Evolutionary conservation across 2,797 vertebrate genomes (phyloP).

Genomic region (Sebastes taczanowskii): DNA sequence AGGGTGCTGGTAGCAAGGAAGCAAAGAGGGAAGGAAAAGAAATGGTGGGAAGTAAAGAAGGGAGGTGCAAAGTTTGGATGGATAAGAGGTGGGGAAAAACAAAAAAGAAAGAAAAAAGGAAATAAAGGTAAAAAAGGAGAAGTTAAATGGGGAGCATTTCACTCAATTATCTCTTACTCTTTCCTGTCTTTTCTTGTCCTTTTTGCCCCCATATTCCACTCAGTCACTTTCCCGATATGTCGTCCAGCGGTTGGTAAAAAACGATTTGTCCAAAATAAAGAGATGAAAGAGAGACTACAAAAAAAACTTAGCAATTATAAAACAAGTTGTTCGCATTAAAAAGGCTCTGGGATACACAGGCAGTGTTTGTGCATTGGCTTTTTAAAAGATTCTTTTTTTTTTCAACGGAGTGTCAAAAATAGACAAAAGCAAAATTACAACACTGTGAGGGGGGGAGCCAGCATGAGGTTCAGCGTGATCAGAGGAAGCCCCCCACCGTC

Average conservation of each 20-base stretch:
- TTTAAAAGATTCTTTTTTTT: not conserved
- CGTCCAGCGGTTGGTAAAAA: conserved; percentile 46
- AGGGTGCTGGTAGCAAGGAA: not conserved
- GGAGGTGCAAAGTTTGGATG: not conserved
- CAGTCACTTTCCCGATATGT: conserved; percentile 25
- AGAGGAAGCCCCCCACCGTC: conserved; percentile 85
- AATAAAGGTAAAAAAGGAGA: not conserved
- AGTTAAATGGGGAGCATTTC: not conserved
- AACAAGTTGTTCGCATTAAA: not conserved
- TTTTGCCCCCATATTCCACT: conserved; percentile 59
- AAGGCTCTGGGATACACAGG: not conserved
- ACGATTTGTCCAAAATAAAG: conserved; percentile 24
- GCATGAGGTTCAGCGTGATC: conserved; percentile 68
- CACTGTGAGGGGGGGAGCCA: conserved; percentile 5
- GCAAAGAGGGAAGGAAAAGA: not conserved
- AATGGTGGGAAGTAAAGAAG: not conserved
- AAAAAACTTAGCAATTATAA: not conserved
- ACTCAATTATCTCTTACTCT: conserved; percentile 51
- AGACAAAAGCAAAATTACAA: conserved; percentile 6
- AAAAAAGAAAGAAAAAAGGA: not conserved
- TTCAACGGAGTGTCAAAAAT: conserved; percentile 21
- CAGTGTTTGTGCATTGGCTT: conserved; percentile 5
- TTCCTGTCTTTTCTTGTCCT: conserved; percentile 33
- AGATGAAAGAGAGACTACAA: not conserved
- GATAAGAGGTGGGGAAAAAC: not conserved